Evolutionary conservation across 2,888 invertebrate genomes (phyloP), one percentile per base, ranked within the genome.

Genomic region (Tenthredo mesomela): DNA sequence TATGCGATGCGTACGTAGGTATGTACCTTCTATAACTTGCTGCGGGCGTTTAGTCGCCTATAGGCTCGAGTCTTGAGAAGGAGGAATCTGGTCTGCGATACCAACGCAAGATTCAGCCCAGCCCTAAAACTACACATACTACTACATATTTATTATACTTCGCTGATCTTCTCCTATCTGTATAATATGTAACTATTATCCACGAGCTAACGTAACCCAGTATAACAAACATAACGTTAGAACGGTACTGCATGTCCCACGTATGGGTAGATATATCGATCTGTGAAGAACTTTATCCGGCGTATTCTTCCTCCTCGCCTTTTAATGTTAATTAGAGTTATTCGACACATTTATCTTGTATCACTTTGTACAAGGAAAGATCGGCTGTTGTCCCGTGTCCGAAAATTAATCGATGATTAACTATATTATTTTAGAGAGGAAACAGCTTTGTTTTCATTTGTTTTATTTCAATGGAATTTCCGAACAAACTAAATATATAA

Each of bases 31-130:
- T 33, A 67, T 29, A 67, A 15, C 5, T 67, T 15, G 43, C n/a
- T 73, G 21, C 71, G 37, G 40, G 71, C 37, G 21, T 73, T 43
- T 40, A 73, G 43, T 43, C 43, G 71, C 40, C 71, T 73, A 18
- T 18, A 29, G 67, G 29, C 67, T 10, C 37, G 71, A 43, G 71
- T 21, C 71, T 12, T 12, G 43, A 43, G 71, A 40, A 43, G 12
- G 2, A 73, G 43, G 71, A 73, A 73, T 73, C 71, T 73, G 71
- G 40, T 40, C 18, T 40, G n/a, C n/a, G 40, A 67, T 67, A 67
- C 21, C 29, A 33, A 29, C 33, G 5, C 29, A 2, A 67, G 67
- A 33, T 33, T 67, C 29, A 67, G 67, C 15, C 67, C 33, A 67
- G 67, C 25, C 67, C 33, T 33, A 25, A 33, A 67, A 67, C 47